Percentiles rank a stretch among this genome's conserved stretches.
Evolutionary conservation across 2,797 vertebrate genomes (phyloP).

Genomic region (Galagoides demidoff): DNA sequence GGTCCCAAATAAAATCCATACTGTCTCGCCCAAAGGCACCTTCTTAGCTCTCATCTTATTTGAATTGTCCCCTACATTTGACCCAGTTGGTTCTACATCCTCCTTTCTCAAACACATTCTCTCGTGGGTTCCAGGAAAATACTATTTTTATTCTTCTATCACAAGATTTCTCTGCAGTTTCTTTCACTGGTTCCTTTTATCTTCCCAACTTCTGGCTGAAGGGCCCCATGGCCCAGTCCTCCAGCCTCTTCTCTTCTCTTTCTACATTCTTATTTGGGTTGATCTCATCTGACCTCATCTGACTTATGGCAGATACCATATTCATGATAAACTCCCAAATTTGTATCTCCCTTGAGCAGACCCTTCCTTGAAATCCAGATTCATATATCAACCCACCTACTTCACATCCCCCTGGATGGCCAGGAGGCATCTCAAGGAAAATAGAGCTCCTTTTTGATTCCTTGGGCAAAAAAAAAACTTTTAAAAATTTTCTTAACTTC

Average conservation of each 20-base stretch:
- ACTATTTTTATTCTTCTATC: background rate
- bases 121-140: background rate
- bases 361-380: background rate
- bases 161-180: background rate
- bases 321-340: background rate
- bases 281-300: background rate
- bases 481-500: background rate
- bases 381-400: background rate
- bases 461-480: background rate
- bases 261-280: background rate
- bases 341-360: background rate
- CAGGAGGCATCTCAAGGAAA: background rate
- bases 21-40: background rate
- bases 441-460: background rate
- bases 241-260: background rate
- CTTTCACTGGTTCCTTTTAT: background rate
- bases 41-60: background rate
- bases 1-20: background rate
- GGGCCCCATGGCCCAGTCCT: background rate
- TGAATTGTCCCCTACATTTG: background rate
- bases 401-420: background rate
- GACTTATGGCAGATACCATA: too few relatives aligned
- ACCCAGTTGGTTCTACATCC: background rate
- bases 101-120: background rate
- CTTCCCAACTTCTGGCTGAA: background rate